Evolutionary conservation across 2,113 vertebrate species (phyloP), one percentile per base, ranked within the genome.

Genomic region (Dasyurus viverrinus): DNA sequence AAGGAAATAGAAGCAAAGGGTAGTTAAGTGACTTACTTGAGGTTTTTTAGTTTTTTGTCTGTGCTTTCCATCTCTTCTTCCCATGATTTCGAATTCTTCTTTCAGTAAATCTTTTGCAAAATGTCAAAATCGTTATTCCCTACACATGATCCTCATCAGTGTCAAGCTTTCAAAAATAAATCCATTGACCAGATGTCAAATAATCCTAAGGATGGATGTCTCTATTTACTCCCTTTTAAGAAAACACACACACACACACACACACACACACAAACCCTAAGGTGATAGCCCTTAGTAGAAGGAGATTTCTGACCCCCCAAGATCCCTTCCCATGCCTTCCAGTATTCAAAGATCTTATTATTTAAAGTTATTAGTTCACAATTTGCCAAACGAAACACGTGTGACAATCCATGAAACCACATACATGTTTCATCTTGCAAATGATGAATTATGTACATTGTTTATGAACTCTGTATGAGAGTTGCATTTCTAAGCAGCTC

Each of bases 141-240:
- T 42, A 93, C 91, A 90, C 54, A 89, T 60, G 54, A 93, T 46
- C 57, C 23, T 52, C 84, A 91, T 68, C 0, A 2, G 14, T 54
- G 14, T 54, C 54, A 92, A 92, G 30, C 27, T 91, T 68, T 68
- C 1, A 60, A 90, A 92, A 93, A 94, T 25, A 42, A 60, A 54
- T 54, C 24, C 23, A 22, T 46, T 93, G 54, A 27, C 46, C 91
- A 54, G 26, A 93, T 93, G 93, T 93, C 76, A 55, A 92, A 53
- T 55, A 23, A 53, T n/a, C 27, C 8, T 42, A 57, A 52, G 30
- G 48, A 25, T 53, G 0, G 54, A 23, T 46, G n/a, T 48, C 30
- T 3, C 9, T 8, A 23, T 92, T 94, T 5, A 68, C n/a, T 0
- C 60, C 60, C 14, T 68, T 68, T 36, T n/a, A 68, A 14, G 60